phyloP scores from a whole-genome alignment of 2,888 invertebrate species.

The Lepidochitona cinerea region DNA sequence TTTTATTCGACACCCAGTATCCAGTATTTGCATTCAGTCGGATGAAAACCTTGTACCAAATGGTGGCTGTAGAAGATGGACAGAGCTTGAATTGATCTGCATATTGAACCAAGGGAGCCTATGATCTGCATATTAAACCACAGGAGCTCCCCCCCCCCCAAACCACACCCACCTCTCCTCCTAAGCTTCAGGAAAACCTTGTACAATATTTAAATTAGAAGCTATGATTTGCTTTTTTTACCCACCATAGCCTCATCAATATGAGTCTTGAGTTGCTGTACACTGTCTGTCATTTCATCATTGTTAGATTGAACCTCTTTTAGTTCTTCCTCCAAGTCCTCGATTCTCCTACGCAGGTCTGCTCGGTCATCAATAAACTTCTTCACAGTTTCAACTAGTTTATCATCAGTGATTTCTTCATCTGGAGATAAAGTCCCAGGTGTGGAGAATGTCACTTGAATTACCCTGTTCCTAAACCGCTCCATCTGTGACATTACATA shows the following conservation, averaged over 20 bases:
- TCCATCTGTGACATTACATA: constrained; percentile 66
- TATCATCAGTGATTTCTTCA: constrained; percentile 63
- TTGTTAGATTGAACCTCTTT: constrained; percentile 45
- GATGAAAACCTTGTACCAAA: too few relatives aligned
- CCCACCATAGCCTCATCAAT: constrained; percentile 57
- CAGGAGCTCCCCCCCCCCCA: too few relatives aligned
- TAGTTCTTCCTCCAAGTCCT: constrained; percentile 55
- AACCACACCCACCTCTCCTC: too few relatives aligned
- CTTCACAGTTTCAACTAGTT: constrained; percentile 61
- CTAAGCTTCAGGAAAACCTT: too few relatives aligned
- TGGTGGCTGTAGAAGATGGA: too few relatives aligned
- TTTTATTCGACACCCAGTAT: too few relatives aligned
- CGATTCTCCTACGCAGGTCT: constrained; percentile 48
- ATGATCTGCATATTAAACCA: too few relatives aligned
- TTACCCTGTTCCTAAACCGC: constrained; percentile 64
- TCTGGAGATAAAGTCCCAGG: constrained; percentile 64
- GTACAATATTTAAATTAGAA: too few relatives aligned
- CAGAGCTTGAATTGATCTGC: too few relatives aligned
- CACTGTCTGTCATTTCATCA: constrained; percentile 49
- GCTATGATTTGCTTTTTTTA: too few relatives aligned
- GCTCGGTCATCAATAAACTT: constrained; percentile 61
- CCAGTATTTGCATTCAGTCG: too few relatives aligned
- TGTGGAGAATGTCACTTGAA: constrained; percentile 66
- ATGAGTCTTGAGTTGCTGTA: constrained; percentile 54
- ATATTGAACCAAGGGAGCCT: too few relatives aligned